These are phyloP conservation scores for Microctenopoma stevenorrisi DNA, from an alignment of 2,797 vertebrate genomes.

Conservation along the genomic window DNA sequence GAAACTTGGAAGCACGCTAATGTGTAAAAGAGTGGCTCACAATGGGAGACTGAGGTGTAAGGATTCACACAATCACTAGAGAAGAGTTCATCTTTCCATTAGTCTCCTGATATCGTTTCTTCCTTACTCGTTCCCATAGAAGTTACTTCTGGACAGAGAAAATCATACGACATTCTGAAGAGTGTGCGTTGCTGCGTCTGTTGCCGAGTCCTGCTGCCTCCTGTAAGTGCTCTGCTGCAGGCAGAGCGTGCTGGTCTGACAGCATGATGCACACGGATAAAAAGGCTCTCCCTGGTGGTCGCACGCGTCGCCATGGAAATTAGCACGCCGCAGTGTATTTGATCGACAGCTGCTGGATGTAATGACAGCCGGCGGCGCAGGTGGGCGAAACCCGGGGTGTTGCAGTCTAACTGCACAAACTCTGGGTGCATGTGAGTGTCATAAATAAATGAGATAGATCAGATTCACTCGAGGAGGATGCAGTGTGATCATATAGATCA, in stretches of 20 bases:
- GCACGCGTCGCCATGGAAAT: conserved; percentile 72
- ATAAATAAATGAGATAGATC: conserved; percentile 38
- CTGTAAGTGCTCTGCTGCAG: conserved; percentile 32
- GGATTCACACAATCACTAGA: no score
- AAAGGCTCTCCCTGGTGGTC: conserved; percentile 65
- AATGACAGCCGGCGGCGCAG: conserved; percentile 26
- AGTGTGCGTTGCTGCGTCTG: conserved; percentile 18
- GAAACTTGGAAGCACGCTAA: no score
- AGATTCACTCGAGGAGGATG: neutral
- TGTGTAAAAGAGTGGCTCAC: no score
- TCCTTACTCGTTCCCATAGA: no score
- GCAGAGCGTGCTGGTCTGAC: conserved; percentile 47
- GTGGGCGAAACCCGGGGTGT: conserved; percentile 14
- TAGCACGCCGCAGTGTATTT: conserved; percentile 56
- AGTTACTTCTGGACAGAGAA: no score
- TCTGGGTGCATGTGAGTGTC: conserved; percentile 16
- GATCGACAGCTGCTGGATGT: conserved; percentile 72
- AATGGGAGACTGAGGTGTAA: no score
- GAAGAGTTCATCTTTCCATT: no score
- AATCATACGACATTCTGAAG: neutral
- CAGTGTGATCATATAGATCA: neutral
- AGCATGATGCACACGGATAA: conserved; percentile 56
- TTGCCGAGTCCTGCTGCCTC: conserved; percentile 35
- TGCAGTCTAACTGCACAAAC: conserved; percentile 18
- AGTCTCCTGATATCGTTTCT: no score